Conservation (phyloP, 2,888 invertebrate genomes). For the Buathra laborator region DNA sequence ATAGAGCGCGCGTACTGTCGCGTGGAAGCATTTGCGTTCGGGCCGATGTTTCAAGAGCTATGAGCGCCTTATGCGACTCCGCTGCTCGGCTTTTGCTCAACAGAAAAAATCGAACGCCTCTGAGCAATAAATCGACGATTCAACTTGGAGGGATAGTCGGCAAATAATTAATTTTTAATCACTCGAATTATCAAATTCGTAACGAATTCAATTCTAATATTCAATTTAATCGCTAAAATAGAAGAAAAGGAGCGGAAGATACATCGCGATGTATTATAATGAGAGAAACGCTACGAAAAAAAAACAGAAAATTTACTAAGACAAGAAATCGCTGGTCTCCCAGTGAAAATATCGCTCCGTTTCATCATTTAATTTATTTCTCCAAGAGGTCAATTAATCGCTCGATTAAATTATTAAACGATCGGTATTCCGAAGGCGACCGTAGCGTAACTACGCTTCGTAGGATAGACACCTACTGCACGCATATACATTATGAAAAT, state of each 20-base stretch:
- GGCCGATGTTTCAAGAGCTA: slow-evolving; percentile 40
- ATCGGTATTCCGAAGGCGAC: slow-evolving; percentile 6
- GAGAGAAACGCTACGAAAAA: slow-evolving; percentile 27
- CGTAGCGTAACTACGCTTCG: not conserved
- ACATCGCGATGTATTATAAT: slow-evolving; percentile 1
- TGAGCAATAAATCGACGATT: slow-evolving; percentile 65
- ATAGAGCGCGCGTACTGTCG: slow-evolving; percentile 24
- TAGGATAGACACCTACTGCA: not conserved
- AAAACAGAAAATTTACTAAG: slow-evolving; percentile 20
- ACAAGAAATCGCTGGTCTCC: not conserved
- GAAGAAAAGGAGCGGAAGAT: slow-evolving; percentile 30
- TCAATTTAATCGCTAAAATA: slow-evolving; percentile 29
- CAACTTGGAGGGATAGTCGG: slow-evolving; percentile 23
- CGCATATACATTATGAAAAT: slow-evolving; percentile 52
- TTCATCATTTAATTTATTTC: slow-evolving; percentile 15
- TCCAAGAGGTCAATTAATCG: slow-evolving; percentile 26
- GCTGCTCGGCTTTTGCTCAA: slow-evolving; percentile 3
- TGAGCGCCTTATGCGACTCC: slow-evolving; percentile 9
- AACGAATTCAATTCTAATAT: too few species aligned
- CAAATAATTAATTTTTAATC: too few species aligned
- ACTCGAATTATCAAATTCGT: too few species aligned
- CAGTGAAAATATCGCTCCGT: not conserved
- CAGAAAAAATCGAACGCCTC: slow-evolving; percentile 15
- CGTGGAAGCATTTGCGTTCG: slow-evolving; percentile 57
- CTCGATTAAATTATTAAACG: slow-evolving; percentile 53